Conservation (phyloP, 1,140 invertebrate genomes). For the Drosophila insularis region DNA sequence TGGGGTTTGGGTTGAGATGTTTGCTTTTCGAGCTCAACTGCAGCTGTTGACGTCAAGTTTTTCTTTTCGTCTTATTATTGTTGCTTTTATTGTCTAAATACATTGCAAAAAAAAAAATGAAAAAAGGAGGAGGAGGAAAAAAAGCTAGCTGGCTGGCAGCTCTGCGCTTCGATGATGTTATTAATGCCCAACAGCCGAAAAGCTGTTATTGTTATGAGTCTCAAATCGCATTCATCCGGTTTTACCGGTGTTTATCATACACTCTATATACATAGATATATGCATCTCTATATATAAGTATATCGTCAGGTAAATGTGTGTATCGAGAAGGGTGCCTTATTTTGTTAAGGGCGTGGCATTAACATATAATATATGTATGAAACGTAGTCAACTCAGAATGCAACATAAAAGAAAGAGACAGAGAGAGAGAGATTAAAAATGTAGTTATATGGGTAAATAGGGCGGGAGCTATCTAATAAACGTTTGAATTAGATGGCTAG, state of each 20-base stretch:
- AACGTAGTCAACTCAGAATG: conserved; percentile 33
- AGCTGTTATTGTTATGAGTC: conserved; percentile 66
- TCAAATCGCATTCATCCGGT: conserved; percentile 67
- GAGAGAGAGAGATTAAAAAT: conserved; percentile 3
- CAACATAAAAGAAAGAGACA: conserved; percentile 17
- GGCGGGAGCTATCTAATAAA: conserved; percentile 16
- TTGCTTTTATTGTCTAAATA: too few relatives aligned
- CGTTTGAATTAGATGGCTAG: conserved; percentile 21
- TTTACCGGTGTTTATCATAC: conserved; percentile 62
- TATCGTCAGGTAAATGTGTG: background rate
- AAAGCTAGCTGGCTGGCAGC: background rate
- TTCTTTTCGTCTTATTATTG: conserved; percentile 8
- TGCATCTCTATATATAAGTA: conserved; percentile 14
- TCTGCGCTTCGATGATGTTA: conserved; percentile 57
- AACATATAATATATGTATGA: conserved; percentile 16
- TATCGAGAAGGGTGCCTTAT: conserved; percentile 1
- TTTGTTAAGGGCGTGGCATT: conserved; percentile 24
- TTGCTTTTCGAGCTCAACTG: conserved; percentile 20
- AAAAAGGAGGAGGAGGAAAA: too few relatives aligned
- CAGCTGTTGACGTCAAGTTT: conserved; percentile 54
- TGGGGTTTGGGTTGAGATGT: conserved; percentile 20
- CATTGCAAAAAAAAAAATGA: too few relatives aligned
- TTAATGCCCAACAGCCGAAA: conserved; percentile 54
- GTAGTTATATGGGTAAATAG: conserved; percentile 43
- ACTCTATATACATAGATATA: conserved; percentile 11